phyloP scores from a whole-genome alignment of 2,888 invertebrate species.

The Malachius bipustulatus region DNA sequence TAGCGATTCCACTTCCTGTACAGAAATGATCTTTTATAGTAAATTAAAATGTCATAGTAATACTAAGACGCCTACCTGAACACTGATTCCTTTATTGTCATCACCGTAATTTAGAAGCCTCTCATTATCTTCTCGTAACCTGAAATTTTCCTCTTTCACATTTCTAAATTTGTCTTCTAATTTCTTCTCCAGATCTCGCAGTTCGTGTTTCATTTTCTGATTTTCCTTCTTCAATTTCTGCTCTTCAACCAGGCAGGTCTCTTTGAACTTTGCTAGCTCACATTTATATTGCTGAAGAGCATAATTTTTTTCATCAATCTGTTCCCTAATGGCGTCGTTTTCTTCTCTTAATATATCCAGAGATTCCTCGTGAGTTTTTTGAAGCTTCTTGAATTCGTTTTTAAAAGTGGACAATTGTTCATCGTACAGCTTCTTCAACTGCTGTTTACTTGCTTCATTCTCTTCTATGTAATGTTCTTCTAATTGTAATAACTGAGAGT shows the following conservation, averaged over 20 bases:
- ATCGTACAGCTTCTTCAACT: constrained; percentile 26
- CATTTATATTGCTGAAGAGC: constrained; percentile 23
- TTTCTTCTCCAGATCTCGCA: constrained; percentile 18
- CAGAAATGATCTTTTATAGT: constrained; percentile 11
- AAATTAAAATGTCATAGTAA: neutral
- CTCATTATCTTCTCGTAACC: constrained; percentile 30
- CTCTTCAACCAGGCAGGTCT: constrained; percentile 30
- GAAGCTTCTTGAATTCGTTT: constrained; percentile 30
- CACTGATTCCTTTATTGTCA: constrained; percentile 30
- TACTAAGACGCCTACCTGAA: constrained; percentile 27
- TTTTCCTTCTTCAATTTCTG: constrained; percentile 24
- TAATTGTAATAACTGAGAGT: constrained; percentile 28
- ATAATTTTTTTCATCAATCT: constrained; percentile 32
- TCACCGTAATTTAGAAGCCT: constrained; percentile 30
- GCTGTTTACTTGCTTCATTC: constrained; percentile 23
- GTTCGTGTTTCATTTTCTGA: constrained; percentile 25
- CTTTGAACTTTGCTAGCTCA: constrained; percentile 28
- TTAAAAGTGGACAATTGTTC: constrained; percentile 29
- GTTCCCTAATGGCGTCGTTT: constrained; percentile 34
- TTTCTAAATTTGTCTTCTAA: constrained; percentile 20
- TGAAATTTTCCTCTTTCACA: constrained; percentile 26
- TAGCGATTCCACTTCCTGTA: constrained; percentile 69
- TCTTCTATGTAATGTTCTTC: constrained; percentile 27
- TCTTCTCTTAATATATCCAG: constrained; percentile 35
- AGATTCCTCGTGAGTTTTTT: constrained; percentile 31